Percentiles rank a stretch among this genome's conserved stretches.
Conservation (phyloP, 2,888 invertebrate genomes). For the Melinaea marsaeus region DNA sequence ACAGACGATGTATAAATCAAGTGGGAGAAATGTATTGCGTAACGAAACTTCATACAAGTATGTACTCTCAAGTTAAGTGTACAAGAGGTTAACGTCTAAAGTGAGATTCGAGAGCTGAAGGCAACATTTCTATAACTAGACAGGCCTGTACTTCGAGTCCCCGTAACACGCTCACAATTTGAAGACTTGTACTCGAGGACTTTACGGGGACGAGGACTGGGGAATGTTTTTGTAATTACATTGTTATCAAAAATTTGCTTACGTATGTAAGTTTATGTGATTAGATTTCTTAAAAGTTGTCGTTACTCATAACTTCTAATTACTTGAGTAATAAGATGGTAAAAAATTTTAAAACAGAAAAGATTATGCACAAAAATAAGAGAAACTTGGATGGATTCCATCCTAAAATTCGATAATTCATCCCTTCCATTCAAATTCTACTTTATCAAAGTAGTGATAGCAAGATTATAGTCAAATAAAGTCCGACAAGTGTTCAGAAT, state of each 20-base stretch:
- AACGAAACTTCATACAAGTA: constrained; percentile 58
- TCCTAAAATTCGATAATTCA: too few relatives aligned
- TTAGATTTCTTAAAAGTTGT: too few relatives aligned
- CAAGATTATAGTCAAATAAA: constrained; percentile 3
- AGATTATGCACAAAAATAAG: too few relatives aligned
- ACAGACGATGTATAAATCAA: constrained; percentile 22
- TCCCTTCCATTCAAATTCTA: neutral
- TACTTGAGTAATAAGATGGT: too few relatives aligned
- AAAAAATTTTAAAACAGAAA: too few relatives aligned
- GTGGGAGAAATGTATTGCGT: constrained; percentile 33
- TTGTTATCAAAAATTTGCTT: too few relatives aligned
- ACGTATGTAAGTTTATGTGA: too few relatives aligned
- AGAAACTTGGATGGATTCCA: too few relatives aligned
- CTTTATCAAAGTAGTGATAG: neutral
- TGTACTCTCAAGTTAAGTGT: constrained; percentile 53
- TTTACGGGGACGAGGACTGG: neutral
- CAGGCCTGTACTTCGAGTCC: neutral
- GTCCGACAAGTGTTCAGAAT: constrained; percentile 4
- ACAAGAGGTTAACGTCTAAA: constrained; percentile 50
- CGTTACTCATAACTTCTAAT: too few relatives aligned
- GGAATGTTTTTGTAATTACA: neutral
- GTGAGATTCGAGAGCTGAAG: constrained; percentile 32
- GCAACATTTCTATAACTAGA: constrained; percentile 25
- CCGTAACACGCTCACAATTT: neutral
- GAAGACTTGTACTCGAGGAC: neutral